Evolutionary conservation across 2,888 invertebrate genomes (phyloP), one percentile per base, ranked within the genome.

Genomic region (Eilema griseolum): DNA sequence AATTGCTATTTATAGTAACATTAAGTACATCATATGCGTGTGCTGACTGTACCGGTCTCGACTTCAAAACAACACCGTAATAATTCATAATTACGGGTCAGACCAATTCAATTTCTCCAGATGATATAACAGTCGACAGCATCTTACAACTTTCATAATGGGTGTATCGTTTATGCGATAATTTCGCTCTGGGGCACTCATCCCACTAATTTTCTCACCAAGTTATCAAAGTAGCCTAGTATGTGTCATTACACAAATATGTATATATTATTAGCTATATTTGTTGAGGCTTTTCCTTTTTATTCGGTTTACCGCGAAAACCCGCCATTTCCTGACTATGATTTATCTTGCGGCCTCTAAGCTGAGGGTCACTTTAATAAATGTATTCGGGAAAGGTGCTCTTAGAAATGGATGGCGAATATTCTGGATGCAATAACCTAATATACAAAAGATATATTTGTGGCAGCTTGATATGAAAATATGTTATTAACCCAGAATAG

Each of bases 301-400:
- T 89, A 89, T 90, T 90, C 87, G 91, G 89, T 90, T 90, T 87
- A 88, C 90, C 87, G 88, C 89, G 86, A 91, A 90, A 89, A 84
- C 88, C 91, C 89, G 87, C 88, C 88, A 90, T 90, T 93, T 93
- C 90, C 90, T 92, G 92, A 92, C 94, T 93, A 94, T 95, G 94
- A 95, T 95, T 94, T 95, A 95, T 94, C 89, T 92, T 81, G 90
- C 91, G 90, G 91, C 86, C 88, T 90, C 89, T 89, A 89, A 91
- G 91, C 92, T 89, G 90, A 88, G 94, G 94, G 94, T 95, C 95
- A 93, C 92, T 94, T 94, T 94, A 93, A 94, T 94, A 94, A 94
- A 95, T 94, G 92, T 93, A 92, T 94, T 93, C 89, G 90, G 93
- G 90, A 86, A 92, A 92, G 92, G 91, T 91, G 90, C 90, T 89